Percentiles rank a stretch among this genome's conserved stretches.
Evolutionary conservation across 1,140 invertebrate species (phyloP).

Genomic region (Tetragnatha versicolor): DNA sequence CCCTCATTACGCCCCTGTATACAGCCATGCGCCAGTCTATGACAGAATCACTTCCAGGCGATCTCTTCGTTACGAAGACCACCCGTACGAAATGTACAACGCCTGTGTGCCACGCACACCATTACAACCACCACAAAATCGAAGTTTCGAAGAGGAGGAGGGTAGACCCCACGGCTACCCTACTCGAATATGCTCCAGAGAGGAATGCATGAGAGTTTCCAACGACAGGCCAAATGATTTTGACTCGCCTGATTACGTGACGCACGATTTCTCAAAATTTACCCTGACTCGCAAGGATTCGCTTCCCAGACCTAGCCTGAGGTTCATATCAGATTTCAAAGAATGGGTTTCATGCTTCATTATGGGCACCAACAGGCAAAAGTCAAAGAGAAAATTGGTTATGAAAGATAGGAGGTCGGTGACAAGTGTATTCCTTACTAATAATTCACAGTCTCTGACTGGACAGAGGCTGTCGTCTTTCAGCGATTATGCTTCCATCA

Average conservation of each 20-base stretch:
- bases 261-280: not conserved
- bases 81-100: conserved; percentile 41
- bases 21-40: conserved; percentile 20
- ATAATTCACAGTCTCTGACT: conserved; percentile 28
- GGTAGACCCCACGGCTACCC: not conserved
- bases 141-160: not conserved
- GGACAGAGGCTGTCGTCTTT: conserved; percentile 45
- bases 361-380: conserved; percentile 21
- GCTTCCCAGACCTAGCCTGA: conserved; percentile 21
- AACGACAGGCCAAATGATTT: not conserved
- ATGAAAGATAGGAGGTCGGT: conserved; percentile 36
- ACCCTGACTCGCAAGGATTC: conserved; percentile 22
- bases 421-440: conserved; percentile 33
- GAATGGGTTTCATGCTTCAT: conserved; percentile 47
- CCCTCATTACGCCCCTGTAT: not conserved
- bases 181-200: not conserved
- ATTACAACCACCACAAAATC: not conserved
- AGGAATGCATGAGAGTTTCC: not conserved
- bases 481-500: conserved; percentile 37
- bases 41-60: conserved; percentile 35
- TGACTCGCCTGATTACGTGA: not conserved
- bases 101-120: not conserved
- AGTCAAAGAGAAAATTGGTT: conserved; percentile 27
- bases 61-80: conserved; percentile 31
- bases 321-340: conserved; percentile 32